Evolutionary conservation across 2,888 invertebrate species (phyloP).

Genomic region (Troides helena): DNA sequence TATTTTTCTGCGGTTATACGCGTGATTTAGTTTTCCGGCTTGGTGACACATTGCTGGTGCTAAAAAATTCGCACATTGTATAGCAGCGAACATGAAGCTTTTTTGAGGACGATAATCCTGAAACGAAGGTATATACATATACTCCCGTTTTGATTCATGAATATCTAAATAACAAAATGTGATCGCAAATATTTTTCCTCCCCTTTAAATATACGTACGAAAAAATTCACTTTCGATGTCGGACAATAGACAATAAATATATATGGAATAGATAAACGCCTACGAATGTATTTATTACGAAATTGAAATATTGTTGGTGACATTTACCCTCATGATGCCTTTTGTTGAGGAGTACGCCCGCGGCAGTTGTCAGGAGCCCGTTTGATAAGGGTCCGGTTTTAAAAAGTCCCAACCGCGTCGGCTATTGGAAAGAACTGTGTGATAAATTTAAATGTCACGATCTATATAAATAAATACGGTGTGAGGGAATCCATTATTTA

Average conservation of each 20-base stretch:
- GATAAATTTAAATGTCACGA: background rate
- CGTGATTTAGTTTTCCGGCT: background rate
- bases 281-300: background rate
- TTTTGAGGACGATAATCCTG: too few relatives aligned
- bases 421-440: conserved; percentile 5
- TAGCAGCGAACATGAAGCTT: background rate
- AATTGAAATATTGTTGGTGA: conserved; percentile 10
- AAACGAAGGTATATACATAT: too few relatives aligned
- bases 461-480: background rate
- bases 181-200: too few relatives aligned
- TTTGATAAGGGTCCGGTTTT: conserved; percentile 13
- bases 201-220: background rate
- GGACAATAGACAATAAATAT: background rate
- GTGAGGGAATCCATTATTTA: too few relatives aligned
- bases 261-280: background rate
- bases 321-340: conserved; percentile 6
- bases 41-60: background rate
- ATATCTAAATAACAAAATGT: too few relatives aligned
- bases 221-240: background rate
- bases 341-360: conserved; percentile 9
- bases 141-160: too few relatives aligned
- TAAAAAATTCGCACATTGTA: background rate
- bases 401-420: conserved; percentile 14
- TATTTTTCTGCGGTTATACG: background rate
- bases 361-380: conserved; percentile 8